Conservation (phyloP, 1,140 invertebrate species). For the Nomia melanderi region DNA sequence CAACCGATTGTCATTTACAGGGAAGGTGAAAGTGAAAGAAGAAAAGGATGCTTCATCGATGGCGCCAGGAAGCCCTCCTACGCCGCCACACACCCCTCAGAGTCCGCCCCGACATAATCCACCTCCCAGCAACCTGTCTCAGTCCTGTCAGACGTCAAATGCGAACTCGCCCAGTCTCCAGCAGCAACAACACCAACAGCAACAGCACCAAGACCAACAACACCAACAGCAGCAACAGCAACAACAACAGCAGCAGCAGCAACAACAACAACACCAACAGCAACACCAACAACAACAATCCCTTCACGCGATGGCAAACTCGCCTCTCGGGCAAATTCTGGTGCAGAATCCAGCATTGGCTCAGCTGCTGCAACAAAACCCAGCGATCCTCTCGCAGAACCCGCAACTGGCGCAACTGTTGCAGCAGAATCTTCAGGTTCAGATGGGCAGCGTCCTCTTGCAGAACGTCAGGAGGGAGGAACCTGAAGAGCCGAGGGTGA, state of each 20-base stretch:
- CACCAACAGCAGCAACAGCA: constrained; percentile 43
- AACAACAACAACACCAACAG: constrained; percentile 20
- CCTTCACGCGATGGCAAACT: constrained; percentile 65
- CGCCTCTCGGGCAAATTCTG: constrained; percentile 75
- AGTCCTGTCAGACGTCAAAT: constrained; percentile 71
- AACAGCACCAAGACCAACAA: constrained; percentile 39
- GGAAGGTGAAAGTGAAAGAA: constrained; percentile 75
- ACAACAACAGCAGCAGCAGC: constrained; percentile 37
- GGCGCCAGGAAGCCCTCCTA: constrained; percentile 79
- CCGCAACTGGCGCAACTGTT: constrained; percentile 76
- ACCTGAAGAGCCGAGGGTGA: constrained; percentile 74
- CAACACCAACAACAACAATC: constrained; percentile 50
- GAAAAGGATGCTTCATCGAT: constrained; percentile 78
- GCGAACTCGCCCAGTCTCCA: constrained; percentile 61
- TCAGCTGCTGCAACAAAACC: constrained; percentile 77
- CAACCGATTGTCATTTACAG: constrained; percentile 60
- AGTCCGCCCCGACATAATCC: constrained; percentile 76
- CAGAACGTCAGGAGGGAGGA: constrained; percentile 72
- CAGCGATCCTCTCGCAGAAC: constrained; percentile 75
- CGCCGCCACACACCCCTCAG: constrained; percentile 78
- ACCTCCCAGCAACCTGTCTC: constrained; percentile 68
- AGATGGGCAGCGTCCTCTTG: constrained; percentile 76
- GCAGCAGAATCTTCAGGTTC: constrained; percentile 78
- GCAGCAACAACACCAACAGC: constrained; percentile 49
- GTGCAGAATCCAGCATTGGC: constrained; percentile 77